Conservation (phyloP, 2,888 invertebrate species). For the Arge pagana region DNA sequence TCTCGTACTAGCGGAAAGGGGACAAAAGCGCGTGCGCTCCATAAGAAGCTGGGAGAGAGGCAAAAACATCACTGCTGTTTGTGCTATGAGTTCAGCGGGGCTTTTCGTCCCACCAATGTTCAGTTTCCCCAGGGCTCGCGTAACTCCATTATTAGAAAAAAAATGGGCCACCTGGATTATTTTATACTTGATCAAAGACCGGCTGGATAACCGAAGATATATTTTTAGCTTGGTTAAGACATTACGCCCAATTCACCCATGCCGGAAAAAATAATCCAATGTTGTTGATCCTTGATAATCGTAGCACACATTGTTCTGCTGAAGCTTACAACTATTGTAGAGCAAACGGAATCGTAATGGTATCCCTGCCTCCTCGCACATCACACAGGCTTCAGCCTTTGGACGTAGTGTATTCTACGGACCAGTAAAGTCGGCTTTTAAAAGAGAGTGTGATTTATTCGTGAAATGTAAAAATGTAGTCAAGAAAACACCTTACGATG, state of each 20-base stretch:
- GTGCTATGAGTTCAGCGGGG: conserved; percentile 52
- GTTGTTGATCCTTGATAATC: conserved; percentile 44
- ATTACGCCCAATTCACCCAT: conserved; percentile 23
- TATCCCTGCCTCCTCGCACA: conserved; percentile 34
- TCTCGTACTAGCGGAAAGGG: conserved; percentile 50
- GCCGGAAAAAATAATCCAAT: conserved; percentile 37
- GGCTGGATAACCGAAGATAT: conserved; percentile 26
- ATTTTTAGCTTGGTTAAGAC: conserved; percentile 28
- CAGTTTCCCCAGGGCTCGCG: conserved; percentile 36
- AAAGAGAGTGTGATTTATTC: conserved; percentile 24
- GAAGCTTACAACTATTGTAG: conserved; percentile 29
- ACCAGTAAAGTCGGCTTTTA: conserved; percentile 30
- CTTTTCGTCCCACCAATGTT: conserved; percentile 37
- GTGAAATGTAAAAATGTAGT: conserved; percentile 15
- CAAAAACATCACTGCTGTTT: conserved; percentile 51
- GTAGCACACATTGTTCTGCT: conserved; percentile 37
- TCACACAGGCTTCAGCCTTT: conserved; percentile 32
- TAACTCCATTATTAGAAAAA: conserved; percentile 23
- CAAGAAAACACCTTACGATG: conserved; percentile 23
- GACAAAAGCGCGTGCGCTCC: conserved; percentile 52
- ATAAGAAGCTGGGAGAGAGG: conserved; percentile 54
- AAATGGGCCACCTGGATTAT: neutral
- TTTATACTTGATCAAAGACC: conserved; percentile 13
- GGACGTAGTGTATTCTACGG: conserved; percentile 33
- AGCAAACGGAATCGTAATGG: conserved; percentile 27